Percentiles rank a stretch among this genome's conserved stretches.
Evolutionary conservation across 1,140 invertebrate genomes (phyloP).

Genomic region (Nymphalis io): DNA sequence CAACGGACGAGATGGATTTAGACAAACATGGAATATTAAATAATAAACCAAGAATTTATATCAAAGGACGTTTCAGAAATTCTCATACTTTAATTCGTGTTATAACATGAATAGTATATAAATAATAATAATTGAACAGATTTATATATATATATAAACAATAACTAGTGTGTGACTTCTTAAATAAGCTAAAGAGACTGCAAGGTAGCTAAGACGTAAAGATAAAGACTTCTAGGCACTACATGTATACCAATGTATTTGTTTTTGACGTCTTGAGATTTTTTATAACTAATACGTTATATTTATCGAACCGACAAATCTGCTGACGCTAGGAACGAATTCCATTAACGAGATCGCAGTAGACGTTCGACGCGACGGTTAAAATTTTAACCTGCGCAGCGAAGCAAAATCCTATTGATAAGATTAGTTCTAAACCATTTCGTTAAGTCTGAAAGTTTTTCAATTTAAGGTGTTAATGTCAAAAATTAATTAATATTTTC

Average conservation of each 20-base stretch:
- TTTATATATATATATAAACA: no score
- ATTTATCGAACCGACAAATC: slow-evolving; percentile 17
- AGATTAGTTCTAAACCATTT: not conserved
- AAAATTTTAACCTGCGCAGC: not conserved
- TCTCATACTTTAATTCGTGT: no score
- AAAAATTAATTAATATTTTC: not conserved
- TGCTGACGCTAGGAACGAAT: slow-evolving; percentile 14
- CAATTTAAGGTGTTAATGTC: no score
- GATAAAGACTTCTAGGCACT: no score
- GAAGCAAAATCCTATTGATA: not conserved
- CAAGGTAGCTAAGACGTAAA: no score
- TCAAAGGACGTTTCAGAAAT: no score
- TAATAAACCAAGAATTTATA: no score
- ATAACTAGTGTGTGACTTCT: no score
- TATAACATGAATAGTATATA: no score
- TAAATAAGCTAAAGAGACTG: no score
- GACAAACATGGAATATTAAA: slow-evolving; percentile 12
- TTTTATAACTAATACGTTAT: slow-evolving; percentile 8
- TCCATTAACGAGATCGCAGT: slow-evolving; percentile 5
- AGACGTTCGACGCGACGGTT: not conserved
- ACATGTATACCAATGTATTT: not conserved
- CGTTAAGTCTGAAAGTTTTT: no score
- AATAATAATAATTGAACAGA: no score
- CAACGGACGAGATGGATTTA: slow-evolving; percentile 10
- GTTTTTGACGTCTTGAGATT: not conserved